Evolutionary conservation across 2,888 invertebrate genomes (phyloP), one percentile per base, ranked within the genome.

Genomic region (Conistra vaccinii): DNA sequence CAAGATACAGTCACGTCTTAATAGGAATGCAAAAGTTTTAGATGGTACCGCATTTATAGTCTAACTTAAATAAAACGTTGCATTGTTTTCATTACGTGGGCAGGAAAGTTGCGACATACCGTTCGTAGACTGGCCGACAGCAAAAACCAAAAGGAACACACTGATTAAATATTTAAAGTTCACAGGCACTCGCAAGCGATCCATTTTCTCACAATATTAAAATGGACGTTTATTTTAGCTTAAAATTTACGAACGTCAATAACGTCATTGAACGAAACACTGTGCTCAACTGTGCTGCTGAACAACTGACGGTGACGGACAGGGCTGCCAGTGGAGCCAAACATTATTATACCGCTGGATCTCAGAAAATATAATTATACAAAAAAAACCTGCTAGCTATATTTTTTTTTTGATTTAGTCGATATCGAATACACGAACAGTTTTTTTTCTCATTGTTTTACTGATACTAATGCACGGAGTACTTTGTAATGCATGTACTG

Each of bases 161-260:
- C 80, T 82, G 45, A 80, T 78, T 70, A 89, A 60, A 73, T 84
- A 82, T 87, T 88, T 90, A 73, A 87, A 88, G 83, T 89, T 89
- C 85, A 91, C 90, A 83, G 87, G 89, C 88, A 91, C 87, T 87
- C 85, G 81, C 62, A 88, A 84, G 76, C 86, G 89, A 89, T 90
- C 88, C 93, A 93, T 93, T 89, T 88, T 91, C 84, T 80, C 81
- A 85, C 76, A 86, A 87, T 65, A 83, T 53, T 86, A 80, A 85
- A 78, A 82, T 88, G 78, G 78, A 85, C 79, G 81, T 83, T 75
- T 81, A 84, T 69, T 81, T 80, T 86, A 85, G 55, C 81, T 78
- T 80, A 68, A 5, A 74, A 62, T 80, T 79, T 62, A 84, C 68
- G 76, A 77, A 83, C 48, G 82, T 82, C 80, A 86, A 69, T 75